Evolutionary conservation across 2,113 vertebrate species (phyloP), one percentile per base, ranked within the genome.

Genomic region (Potamarius usumacintae): DNA sequence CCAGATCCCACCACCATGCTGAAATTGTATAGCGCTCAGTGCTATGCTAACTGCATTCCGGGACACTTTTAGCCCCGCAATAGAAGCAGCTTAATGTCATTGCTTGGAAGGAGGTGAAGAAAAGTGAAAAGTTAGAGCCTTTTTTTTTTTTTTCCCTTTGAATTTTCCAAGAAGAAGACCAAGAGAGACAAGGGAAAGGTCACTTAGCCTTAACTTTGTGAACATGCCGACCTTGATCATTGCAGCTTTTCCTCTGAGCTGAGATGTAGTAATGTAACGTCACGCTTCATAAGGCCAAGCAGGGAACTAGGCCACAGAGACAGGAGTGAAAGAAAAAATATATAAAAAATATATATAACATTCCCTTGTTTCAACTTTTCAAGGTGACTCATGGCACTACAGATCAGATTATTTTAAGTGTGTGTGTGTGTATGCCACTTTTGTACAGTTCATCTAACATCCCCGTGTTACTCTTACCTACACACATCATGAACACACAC

Each of bases 221-320:
- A 93, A 87, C 89, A 91, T 92, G 88, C 72, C 93, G 93, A 94
- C 90, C 93, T 93, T 82, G 1, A 90, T 85, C 90, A 76, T 62
- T 87, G 83, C 84, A 74, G 89, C 77, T 88, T 91, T 65, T 92
- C 87, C 85, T 89, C 90, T 14, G 62, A 89, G 88, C 90, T 88
- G 76, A 91, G 90, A 88, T 20, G 69, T 55, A 81, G 85, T 94
- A 94, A 94, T 93, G 91, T 94, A 89, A 89, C 92, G 90, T 92
- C 91, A 92, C 81, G 90, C 89, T 63, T 71, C 87, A 90, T 91
- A 88, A 94, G 90, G 76, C 88, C 82, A 92, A 85, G 88, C 87
- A 86, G 89, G 88, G 91, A 95, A 94, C 77, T 93, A 91, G 93
- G 93, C 89, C 93, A 93, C 25, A 77, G 85, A 76, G 80, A 87